Percentiles rank a stretch among this genome's conserved stretches.
These are phyloP conservation scores for Turritopsis dohrnii DNA, from an alignment of 30 jellyfish, hydroid and myxozoan genomes.

Conservation along the genomic window DNA sequence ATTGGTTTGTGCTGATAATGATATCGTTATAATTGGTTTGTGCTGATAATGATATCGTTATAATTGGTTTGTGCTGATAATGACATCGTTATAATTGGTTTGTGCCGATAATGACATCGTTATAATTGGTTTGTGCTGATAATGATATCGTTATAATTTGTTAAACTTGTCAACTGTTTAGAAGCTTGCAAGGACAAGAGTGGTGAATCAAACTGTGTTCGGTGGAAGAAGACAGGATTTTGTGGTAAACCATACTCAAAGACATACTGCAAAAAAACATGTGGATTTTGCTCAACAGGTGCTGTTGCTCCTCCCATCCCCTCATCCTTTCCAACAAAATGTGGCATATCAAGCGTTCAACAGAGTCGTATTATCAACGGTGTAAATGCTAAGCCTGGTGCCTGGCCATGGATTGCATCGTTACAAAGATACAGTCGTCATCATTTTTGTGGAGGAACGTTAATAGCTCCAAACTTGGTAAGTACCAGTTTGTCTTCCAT, in stretches of 20 bases:
- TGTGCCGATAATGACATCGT: no score
- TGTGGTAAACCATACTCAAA: neutral
- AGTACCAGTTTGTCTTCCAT: no score
- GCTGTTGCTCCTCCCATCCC: neutral
- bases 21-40: no score
- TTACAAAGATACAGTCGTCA: neutral
- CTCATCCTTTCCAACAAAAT: neutral
- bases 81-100: no score
- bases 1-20: no score
- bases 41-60: no score
- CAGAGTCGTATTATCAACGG: slow-evolving; percentile 6
- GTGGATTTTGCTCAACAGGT: neutral
- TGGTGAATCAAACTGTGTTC: neutral
- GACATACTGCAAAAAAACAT: neutral
- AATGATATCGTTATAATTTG: no score
- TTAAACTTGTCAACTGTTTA: neutral
- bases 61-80: no score
- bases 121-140: no score
- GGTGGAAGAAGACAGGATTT: neutral
- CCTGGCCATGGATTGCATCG: slow-evolving; percentile 24
- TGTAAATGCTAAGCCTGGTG: slow-evolving; percentile 9
- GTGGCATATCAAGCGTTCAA: neutral
- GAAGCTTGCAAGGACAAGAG: neutral
- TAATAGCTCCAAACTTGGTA: neutral
- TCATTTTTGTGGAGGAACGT: slow-evolving; percentile 7